phyloP scores from a whole-genome alignment of 2,113 vertebrate species.

The Cololabis saira region DNA sequence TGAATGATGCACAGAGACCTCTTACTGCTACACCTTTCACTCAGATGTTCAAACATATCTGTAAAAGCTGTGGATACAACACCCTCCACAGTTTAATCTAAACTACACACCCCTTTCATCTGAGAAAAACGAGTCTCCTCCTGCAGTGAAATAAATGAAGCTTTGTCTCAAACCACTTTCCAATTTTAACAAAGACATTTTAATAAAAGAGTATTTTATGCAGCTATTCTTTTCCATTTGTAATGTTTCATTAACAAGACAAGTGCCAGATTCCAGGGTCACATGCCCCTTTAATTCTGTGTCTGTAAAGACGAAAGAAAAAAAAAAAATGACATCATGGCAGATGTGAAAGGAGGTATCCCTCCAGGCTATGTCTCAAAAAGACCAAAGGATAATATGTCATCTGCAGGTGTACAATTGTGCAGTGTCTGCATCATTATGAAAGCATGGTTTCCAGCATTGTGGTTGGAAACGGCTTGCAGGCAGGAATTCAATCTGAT shows the following conservation, averaged over 20 bases:
- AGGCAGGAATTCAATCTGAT: slow-evolving; percentile 64
- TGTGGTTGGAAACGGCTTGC: slow-evolving; percentile 62
- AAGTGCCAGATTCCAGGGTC: neutral
- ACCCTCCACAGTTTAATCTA: slow-evolving; percentile 1
- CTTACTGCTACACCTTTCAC: too few species aligned
- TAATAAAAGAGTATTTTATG: neutral
- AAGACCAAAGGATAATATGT: slow-evolving; percentile 56
- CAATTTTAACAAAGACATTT: slow-evolving; percentile 24
- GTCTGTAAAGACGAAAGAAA: slow-evolving; percentile 18
- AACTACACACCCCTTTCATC: slow-evolving; percentile 38
- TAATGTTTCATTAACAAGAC: slow-evolving; percentile 21
- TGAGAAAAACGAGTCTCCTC: slow-evolving; percentile 34
- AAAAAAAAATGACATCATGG: slow-evolving; percentile 57
- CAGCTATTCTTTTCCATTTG: slow-evolving; percentile 6
- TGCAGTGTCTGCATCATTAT: slow-evolving; percentile 46
- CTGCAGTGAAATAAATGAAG: slow-evolving; percentile 38
- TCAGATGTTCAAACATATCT: too few species aligned
- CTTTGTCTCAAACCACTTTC: slow-evolving; percentile 21
- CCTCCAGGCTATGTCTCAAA: slow-evolving; percentile 56
- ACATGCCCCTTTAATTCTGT: slow-evolving; percentile 4
- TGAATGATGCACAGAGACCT: too few species aligned
- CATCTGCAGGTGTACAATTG: slow-evolving; percentile 63
- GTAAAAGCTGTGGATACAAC: slow-evolving; percentile 2
- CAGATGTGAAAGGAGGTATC: slow-evolving; percentile 62
- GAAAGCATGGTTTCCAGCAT: slow-evolving; percentile 38